Percentiles rank a stretch among this genome's conserved stretches.
phyloP scores from a whole-genome alignment of 2,888 invertebrate species.

The Ferdinandea cuprea region DNA sequence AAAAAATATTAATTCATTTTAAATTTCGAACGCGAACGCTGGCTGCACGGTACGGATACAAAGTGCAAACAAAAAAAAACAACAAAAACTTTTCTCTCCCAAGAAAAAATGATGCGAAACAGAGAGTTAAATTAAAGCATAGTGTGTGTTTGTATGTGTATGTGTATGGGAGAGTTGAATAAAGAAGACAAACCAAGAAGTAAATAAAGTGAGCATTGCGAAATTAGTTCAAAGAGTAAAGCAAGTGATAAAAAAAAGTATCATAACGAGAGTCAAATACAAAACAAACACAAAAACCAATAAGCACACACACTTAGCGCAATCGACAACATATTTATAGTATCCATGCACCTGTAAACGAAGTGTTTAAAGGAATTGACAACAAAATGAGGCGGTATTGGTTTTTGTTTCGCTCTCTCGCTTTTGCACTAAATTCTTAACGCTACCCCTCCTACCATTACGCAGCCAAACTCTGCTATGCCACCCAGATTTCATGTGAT shows the following conservation, averaged over 20 bases:
- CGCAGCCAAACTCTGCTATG: too few species aligned
- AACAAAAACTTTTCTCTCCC: slow-evolving; percentile 20
- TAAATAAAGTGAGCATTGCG: slow-evolving; percentile 73
- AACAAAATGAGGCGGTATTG: slow-evolving; percentile 18
- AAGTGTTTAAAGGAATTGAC: slow-evolving; percentile 45
- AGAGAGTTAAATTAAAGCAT: slow-evolving; percentile 7
- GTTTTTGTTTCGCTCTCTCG: slow-evolving; percentile 32
- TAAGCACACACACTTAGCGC: slow-evolving; percentile 16
- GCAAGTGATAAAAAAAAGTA: slow-evolving; percentile 60
- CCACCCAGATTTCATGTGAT: slow-evolving; percentile 40
- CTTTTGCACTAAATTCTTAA: slow-evolving; percentile 43
- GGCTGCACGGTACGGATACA: slow-evolving; percentile 18
- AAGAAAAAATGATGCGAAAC: slow-evolving; percentile 22
- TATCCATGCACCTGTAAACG: slow-evolving; percentile 66
- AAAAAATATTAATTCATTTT: slow-evolving; percentile 70
- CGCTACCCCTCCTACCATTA: neutral
- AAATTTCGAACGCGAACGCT: slow-evolving; percentile 48
- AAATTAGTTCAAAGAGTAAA: slow-evolving; percentile 72
- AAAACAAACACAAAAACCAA: neutral
- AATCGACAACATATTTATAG: too few species aligned
- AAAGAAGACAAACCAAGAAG: slow-evolving; percentile 27
- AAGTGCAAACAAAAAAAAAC: slow-evolving; percentile 45
- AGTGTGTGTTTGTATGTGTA: neutral
- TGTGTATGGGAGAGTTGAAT: slow-evolving; percentile 26
- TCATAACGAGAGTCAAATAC: slow-evolving; percentile 24